These are phyloP conservation scores for Danionella dracula DNA, from an alignment of 2,797 vertebrate species.

Conservation along the genomic window DNA sequence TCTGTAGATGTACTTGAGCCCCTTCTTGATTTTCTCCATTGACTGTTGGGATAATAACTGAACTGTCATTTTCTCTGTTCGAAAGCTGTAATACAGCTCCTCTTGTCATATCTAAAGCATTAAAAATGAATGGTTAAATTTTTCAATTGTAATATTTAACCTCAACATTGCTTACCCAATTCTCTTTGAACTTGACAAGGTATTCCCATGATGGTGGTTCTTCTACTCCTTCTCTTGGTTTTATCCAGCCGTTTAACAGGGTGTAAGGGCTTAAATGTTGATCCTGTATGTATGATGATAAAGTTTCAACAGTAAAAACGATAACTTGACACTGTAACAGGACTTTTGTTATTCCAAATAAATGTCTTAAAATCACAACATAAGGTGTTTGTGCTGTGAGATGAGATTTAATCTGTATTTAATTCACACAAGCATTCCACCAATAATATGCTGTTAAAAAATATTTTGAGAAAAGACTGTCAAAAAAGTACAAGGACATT, in stretches of 20 bases:
- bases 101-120: constrained; percentile 60
- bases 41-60: constrained; percentile 71
- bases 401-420: too few species aligned
- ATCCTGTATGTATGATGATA: constrained; percentile 63
- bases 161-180: constrained; percentile 71
- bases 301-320: too few species aligned
- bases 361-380: too few species aligned
- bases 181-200: constrained; percentile 93
- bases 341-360: too few species aligned
- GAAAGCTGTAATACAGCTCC: constrained; percentile 55
- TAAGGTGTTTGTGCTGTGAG: too few species aligned
- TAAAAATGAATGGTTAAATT: not conserved
- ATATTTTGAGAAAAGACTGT: too few species aligned
- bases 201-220: constrained; percentile 93
- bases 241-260: constrained; percentile 64
- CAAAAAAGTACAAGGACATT: too few species aligned
- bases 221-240: constrained; percentile 75
- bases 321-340: too few species aligned
- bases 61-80: constrained; percentile 32
- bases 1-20: constrained; percentile 78
- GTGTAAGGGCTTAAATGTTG: constrained; percentile 74
- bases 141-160: not conserved
- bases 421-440: too few species aligned
- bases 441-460: too few species aligned
- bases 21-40: constrained; percentile 73